Evolutionary conservation across 2,113 vertebrate genomes (phyloP).

Genomic region (Callithrix jacchus): DNA sequence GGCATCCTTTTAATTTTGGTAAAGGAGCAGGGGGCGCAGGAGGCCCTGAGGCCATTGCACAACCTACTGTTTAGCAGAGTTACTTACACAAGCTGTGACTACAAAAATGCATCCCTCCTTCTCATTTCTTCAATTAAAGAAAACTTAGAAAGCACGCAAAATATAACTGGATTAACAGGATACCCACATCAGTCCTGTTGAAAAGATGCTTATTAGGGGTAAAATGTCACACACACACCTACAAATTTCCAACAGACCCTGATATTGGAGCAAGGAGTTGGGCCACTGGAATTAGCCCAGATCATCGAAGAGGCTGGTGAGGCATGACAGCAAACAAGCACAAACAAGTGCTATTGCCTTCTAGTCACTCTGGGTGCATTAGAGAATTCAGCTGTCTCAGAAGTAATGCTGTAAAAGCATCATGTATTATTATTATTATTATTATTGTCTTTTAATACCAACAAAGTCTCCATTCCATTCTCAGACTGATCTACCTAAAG

Average conservation of each 20-base stretch:
- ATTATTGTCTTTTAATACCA: background rate
- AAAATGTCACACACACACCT: background rate
- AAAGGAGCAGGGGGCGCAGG: background rate
- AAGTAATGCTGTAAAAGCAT: background rate
- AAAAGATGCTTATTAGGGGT: background rate
- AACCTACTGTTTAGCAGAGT: background rate
- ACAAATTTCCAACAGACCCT: background rate
- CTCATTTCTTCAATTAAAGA: background rate
- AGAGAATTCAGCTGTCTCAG: background rate
- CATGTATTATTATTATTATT: background rate
- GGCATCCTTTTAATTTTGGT: constrained; percentile 25
- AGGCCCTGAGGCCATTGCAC: background rate
- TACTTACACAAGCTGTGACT: background rate
- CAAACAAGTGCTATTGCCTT: background rate
- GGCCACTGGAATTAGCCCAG: background rate
- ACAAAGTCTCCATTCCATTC: background rate
- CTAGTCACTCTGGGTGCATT: background rate
- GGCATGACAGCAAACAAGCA: background rate
- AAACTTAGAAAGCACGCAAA: background rate
- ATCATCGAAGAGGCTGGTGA: background rate
- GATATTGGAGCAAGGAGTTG: background rate
- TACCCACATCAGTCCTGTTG: background rate
- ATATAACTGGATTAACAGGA: background rate
- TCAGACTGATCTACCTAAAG: background rate
- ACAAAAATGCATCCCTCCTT: background rate